Percentiles rank a stretch among this genome's conserved stretches.
These are phyloP conservation scores for Campylomormyrus numenius DNA, from an alignment of 2,113 vertebrate genomes.

Conservation along the genomic window DNA sequence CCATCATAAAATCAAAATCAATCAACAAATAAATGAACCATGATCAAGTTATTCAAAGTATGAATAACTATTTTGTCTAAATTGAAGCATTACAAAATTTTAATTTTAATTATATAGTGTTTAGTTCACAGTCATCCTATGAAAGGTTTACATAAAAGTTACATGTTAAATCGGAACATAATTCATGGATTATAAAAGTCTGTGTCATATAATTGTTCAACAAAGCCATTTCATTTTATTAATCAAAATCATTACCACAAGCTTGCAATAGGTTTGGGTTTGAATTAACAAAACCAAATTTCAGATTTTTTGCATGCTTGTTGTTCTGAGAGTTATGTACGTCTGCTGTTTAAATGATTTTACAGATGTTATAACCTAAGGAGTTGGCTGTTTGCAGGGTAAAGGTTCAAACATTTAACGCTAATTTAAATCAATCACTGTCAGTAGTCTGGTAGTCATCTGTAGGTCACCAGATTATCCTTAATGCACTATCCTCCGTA, in stretches of 20 bases:
- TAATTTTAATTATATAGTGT: background rate
- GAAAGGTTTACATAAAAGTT: background rate
- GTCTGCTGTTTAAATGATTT: background rate
- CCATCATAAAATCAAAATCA: background rate
- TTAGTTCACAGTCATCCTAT: background rate
- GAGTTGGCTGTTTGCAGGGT: background rate
- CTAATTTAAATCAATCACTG: background rate
- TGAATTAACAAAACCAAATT: background rate
- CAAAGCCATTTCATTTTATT: background rate
- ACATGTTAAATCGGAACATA: background rate
- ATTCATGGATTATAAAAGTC: background rate
- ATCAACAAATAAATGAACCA: background rate
- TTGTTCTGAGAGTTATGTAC: background rate
- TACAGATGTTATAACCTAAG: background rate
- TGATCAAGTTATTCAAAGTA: background rate
- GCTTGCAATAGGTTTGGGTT: background rate
- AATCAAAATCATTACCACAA: background rate
- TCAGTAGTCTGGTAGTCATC: background rate
- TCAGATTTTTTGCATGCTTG: background rate
- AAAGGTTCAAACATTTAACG: background rate
- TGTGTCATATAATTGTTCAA: background rate
- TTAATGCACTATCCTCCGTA: background rate
- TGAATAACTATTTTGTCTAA: background rate
- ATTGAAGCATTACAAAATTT: background rate
- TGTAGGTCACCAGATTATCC: background rate